Evolutionary conservation across 2,113 vertebrate genomes (phyloP), one percentile per base, ranked within the genome.

Genomic region (Cyanoramphus novaezelandiae): DNA sequence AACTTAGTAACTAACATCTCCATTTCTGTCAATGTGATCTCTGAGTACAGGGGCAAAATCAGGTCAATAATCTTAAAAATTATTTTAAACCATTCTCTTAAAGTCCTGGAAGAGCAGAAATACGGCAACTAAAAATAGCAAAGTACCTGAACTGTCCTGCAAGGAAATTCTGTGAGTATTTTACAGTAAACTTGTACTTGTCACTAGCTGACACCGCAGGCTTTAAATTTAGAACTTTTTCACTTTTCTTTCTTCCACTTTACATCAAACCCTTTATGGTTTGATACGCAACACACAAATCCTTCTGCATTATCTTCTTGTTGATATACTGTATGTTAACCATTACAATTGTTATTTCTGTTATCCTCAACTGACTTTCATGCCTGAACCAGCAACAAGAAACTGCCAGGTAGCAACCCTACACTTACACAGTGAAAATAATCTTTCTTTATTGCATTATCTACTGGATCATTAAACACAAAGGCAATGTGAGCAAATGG

Each of bases 401-500:
- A 95, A 84, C 69, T 75, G 64, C 79, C 82, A 96, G 95, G 93
- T 88, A 95, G 82, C 86, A 96, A 84, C 76, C 71, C 79, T n/a
- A 67, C 69, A 91, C 70, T 89, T 91, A 15, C 17, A 60, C 35
- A 62, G 77, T 33, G 91, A 94, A 96, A 94, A 96, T 72, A 70
- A 82, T 62, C 92, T 63, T 49, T 35, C 84, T 87, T 91, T 91
- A 96, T 91, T 91, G 85, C 86, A 37, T 91, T 91, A 95, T 95
- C 91, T 78, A 23, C 84, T 75, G 92, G 89, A 83, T 88, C 96
- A 95, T 94, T 95, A 95, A 95, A 88, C 89, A 90, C 91, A 95
- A 90, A 11, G 64, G 86, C 87, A 88, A 69, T 69, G 80, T 52
- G 91, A 96, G 88, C 78, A 88, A 97, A 91, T 69, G 87, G 90